Base-by-base conservation (phyloP, 2,113 vertebrate species). In the Helogale parvula region DNA sequence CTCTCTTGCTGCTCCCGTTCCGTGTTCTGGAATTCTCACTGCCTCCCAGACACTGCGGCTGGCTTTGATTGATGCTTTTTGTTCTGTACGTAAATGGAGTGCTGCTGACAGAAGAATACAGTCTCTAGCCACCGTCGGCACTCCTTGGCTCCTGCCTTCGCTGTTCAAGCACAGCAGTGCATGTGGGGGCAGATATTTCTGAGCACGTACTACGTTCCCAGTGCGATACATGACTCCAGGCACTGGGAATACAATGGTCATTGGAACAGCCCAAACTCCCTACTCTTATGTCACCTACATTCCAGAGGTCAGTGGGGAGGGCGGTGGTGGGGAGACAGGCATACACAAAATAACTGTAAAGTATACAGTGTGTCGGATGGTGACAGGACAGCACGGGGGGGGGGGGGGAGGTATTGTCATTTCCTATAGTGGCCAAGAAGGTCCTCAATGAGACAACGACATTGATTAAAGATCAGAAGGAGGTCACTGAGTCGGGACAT, bases 11-110 rank as follows among this genome's bases (percentile, higher is more conserved):
- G 90, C 80, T 89, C 6, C 0, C 21, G 41, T 27, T 93, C 65
- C 41, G 2, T 35, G 38, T 74, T 89, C 94, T 87, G 93, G 83
- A 95, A 80, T 76, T 74, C 93, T 93, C 85, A 7, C 52, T 69
- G 91, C 88, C 84, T 90, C 72, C 63, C 69, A 87, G 93, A 65
- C n/a, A 23, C n/a, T 2, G 68, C 23, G 41, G 41, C 92, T 41
- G 41, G 27, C 91, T 97, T 93, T 96, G 93, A 93, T 96, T 38
- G 90, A 71, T 52, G 65, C 21, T 87, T 88, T 94, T 94, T 95
- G 90, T 94, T 97, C 97, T 92, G 47, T 4, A 1, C 65, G 47
- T 16, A 17, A 80, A 90, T 27, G 14, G 38, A 93, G 90, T 35
- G 25, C n/a, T 21, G 31, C 76, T 69, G 80, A 81, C 33, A 84